Evolutionary conservation across 2,113 vertebrate species (phyloP).

Genomic region (Burhinus bistriatus): DNA sequence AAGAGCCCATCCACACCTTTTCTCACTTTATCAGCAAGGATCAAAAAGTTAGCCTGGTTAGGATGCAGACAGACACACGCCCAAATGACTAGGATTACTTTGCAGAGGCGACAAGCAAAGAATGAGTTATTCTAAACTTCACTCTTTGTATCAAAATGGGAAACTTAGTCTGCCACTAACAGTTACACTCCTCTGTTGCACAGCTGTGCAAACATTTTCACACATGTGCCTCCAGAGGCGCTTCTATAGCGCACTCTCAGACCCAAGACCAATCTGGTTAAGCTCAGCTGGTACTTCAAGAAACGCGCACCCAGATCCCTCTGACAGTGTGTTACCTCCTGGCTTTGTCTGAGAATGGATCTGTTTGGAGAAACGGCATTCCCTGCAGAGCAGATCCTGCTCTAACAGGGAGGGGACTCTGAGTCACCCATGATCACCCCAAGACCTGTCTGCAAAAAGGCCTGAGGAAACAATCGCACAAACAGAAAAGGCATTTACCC

Average conservation of each 20-base stretch:
- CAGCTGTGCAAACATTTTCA: neutral
- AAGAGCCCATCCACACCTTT: neutral
- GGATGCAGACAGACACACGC: neutral
- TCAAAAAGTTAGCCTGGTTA: neutral
- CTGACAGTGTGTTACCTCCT: neutral
- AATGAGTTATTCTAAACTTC: neutral
- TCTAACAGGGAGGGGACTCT: neutral
- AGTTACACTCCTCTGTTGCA: neutral
- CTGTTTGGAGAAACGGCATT: neutral
- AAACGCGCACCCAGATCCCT: neutral
- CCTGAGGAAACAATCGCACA: neutral
- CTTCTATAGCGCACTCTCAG: neutral
- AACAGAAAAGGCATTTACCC: neutral
- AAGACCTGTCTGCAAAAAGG: neutral
- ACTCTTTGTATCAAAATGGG: neutral
- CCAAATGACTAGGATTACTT: neutral
- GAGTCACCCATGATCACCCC: neutral
- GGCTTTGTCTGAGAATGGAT: neutral
- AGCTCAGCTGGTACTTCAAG: neutral
- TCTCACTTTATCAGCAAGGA: neutral
- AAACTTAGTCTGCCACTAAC: neutral
- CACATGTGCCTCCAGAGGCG: neutral
- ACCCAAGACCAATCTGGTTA: neutral
- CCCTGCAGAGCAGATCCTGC: conserved; percentile 3
- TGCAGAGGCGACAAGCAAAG: neutral